A percentile compares a stretch with the other conserved stretches of the same genome.
Conservation (phyloP, 2,797 vertebrate species). For the Pelodytes ibericus region DNA sequence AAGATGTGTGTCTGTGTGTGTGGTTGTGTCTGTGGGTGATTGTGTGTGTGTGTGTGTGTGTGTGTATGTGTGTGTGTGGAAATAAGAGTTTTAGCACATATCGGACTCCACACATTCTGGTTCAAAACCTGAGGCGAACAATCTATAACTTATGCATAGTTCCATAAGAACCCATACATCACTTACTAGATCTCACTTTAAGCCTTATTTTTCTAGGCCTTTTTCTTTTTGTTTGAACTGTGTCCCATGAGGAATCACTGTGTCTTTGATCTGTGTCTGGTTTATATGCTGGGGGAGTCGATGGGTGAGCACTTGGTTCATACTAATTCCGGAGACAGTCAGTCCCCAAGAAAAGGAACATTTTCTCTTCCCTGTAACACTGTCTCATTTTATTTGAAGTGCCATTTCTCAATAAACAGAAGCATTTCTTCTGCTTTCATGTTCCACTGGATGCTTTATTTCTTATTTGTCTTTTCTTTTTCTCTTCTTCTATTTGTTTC, state of each 20-base stretch:
- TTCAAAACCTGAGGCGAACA: conserved; percentile 5
- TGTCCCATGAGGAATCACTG: conserved; percentile 32
- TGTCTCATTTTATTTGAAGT: conserved; percentile 33
- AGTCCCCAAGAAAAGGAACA: conserved; percentile 26
- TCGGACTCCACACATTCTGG: conserved; percentile 12
- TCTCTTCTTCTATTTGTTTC: background rate
- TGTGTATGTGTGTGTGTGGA: background rate
- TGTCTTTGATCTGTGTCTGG: conserved; percentile 44
- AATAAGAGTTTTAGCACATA: background rate
- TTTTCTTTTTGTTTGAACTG: conserved; percentile 50
- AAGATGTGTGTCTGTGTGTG: background rate
- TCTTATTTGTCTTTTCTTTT: background rate
- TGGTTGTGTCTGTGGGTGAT: background rate
- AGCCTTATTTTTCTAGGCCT: conserved; percentile 16
- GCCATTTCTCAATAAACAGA: conserved; percentile 18
- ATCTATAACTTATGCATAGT: conserved; percentile 38
- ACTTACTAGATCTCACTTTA: conserved; percentile 36
- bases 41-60: background rate
- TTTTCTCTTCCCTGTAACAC: conserved; percentile 14
- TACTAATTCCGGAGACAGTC: conserved; percentile 30
- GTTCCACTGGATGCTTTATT: background rate
- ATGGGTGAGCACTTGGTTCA: conserved; percentile 33
- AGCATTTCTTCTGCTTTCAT: conserved; percentile 24
- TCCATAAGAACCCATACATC: conserved; percentile 35
- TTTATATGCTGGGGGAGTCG: conserved; percentile 45